Conservation (phyloP, 2,113 vertebrate genomes). For the Mesoclemmys tuberculata region DNA sequence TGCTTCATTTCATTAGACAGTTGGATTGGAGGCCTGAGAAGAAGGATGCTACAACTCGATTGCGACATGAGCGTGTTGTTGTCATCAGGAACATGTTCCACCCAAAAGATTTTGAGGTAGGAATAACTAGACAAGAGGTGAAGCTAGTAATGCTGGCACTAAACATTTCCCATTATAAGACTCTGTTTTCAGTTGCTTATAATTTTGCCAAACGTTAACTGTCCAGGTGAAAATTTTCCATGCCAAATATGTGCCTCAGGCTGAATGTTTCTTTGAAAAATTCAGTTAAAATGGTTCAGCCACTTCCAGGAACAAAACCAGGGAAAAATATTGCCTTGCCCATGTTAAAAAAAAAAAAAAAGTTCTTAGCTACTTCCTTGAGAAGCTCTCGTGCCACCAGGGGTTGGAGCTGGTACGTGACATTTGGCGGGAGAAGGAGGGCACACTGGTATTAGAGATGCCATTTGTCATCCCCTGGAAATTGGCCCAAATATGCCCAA, state of each 20-base stretch:
- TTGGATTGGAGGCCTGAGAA: conserved; percentile 98
- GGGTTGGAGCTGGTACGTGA: not conserved
- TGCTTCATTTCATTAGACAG: conserved; percentile 84
- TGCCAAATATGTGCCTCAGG: not conserved
- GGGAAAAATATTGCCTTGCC: not conserved
- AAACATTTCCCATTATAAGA: not conserved
- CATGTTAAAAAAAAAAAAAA: not conserved
- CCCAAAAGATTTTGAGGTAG: conserved; percentile 94
- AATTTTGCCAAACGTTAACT: not conserved
- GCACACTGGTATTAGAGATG: not conserved
- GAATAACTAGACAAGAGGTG: not conserved
- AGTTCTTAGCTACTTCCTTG: not conserved
- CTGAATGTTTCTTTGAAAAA: not conserved
- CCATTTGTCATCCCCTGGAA: not conserved
- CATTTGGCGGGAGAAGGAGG: not conserved
- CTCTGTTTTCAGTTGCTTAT: not conserved
- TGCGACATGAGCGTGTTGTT: conserved; percentile 91
- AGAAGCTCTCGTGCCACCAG: not conserved
- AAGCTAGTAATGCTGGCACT: rapidly evolving
- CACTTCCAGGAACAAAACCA: not conserved
- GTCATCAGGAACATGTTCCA: conserved; percentile 99
- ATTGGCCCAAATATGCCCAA: not conserved
- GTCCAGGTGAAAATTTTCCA: not conserved
- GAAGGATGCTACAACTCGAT: conserved; percentile 79
- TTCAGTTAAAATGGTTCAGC: not conserved